A percentile compares a stretch with the other conserved stretches of the same genome.
Evolutionary conservation across 2,888 invertebrate species (phyloP).

Genomic region (Rhagonycha lutea): DNA sequence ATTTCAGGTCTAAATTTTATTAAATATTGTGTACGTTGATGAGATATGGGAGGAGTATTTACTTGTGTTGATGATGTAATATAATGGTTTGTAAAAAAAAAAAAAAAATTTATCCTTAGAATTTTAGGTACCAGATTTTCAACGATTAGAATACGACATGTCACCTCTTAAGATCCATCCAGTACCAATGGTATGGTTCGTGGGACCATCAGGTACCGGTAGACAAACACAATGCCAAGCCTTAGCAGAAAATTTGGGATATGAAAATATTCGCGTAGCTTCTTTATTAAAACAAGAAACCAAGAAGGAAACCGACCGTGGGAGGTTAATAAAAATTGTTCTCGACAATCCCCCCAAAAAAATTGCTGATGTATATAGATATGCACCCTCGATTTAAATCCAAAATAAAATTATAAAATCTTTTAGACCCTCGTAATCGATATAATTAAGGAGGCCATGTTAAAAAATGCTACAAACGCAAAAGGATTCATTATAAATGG

Average conservation of each 20-base stretch:
- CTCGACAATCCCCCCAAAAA: conserved; percentile 54
- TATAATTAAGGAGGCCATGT: conserved; percentile 62
- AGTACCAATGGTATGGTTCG: conserved; percentile 59
- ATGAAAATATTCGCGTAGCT: conserved; percentile 22
- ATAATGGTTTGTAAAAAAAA: not conserved
- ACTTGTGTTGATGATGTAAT: conserved; percentile 37
- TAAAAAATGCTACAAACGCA: conserved; percentile 52
- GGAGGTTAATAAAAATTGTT: conserved; percentile 57
- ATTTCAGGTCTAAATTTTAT: not conserved
- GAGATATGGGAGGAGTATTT: conserved; percentile 34
- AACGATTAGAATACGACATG: conserved; percentile 47
- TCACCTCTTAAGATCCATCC: conserved; percentile 50
- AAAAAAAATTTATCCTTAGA: not conserved
- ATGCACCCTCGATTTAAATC: not conserved
- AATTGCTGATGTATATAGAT: conserved; percentile 43
- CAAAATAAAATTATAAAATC: not conserved
- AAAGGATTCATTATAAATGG: conserved; percentile 62
- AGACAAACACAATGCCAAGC: conserved; percentile 40
- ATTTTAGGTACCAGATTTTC: conserved; percentile 38
- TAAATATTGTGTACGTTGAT: not conserved
- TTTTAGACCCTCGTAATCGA: conserved; percentile 60
- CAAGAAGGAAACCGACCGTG: conserved; percentile 58
- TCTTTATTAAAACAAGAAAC: conserved; percentile 56
- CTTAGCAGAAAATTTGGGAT: conserved; percentile 37
- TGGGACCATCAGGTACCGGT: conserved; percentile 51